Base-by-base conservation (phyloP, 1,140 invertebrate genomes). In the Tribolium castaneum region DNA sequence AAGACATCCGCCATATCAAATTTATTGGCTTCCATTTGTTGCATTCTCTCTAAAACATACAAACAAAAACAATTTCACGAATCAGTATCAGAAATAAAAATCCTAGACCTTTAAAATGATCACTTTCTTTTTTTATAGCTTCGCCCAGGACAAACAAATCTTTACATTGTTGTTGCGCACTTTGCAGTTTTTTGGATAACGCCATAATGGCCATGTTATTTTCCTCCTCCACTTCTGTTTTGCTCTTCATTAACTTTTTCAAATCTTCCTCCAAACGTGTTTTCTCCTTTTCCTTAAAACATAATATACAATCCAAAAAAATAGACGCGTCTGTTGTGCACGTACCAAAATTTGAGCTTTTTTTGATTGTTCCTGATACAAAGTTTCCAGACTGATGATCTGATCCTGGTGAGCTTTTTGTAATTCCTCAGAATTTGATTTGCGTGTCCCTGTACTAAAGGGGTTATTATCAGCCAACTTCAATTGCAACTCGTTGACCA, bases 151-250 rank as follows among this genome's bases (percentile, higher is more conserved):
- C 56, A 39, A 83, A 80, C 4, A 85, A 71, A 66, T 85, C 81
- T 49, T 80, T 79, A 66, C 83, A 84, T 50, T 84, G 83, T 66
- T 82, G 62, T 70, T 84, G 82, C 10, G 83, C 80, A 62, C 34
- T 78, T 78, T 84, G 79, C 12, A 83, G 49, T 54, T 79, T 82
- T 35, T 77, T 70, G 12, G 77, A 75, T 45, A 77, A 71, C 71
- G 73, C 70, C 49, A 50, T 82, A 59, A 78, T 80, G 3, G 45
- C 56, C 14, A 34, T 10, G 35, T 50, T 72, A 76, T 77, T 81
- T 80, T 78, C 62, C 75, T 52, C 72, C 50, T 82, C 79, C 3
- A 81, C 39, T 34, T 74, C 30, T 10, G 72, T 70, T 74, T 81
- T 82, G 35, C 78, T 70, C 25, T 70, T 56, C 4, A 80, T 25